Evolutionary conservation across 2,888 invertebrate species (phyloP).

Genomic region (Oligia latruncula): DNA sequence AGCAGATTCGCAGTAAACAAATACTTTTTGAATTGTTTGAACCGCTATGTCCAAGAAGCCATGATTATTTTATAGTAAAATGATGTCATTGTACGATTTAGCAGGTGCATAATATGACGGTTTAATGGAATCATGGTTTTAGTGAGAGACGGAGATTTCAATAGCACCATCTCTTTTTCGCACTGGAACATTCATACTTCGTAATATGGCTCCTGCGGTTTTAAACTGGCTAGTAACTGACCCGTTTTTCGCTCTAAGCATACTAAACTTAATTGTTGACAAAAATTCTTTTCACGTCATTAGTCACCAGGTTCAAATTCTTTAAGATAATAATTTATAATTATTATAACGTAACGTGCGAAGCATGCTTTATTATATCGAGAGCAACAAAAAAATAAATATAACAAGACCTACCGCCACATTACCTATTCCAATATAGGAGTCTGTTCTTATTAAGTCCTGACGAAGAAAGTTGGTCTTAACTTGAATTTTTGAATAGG

Average conservation of each 20-base stretch:
- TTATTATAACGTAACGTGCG: background rate
- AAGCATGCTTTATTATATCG: background rate
- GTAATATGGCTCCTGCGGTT: no score
- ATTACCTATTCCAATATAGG: constrained; percentile 10
- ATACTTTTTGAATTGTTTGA: background rate
- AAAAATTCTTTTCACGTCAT: background rate
- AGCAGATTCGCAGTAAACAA: background rate
- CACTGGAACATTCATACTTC: no score
- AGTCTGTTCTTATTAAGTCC: constrained; percentile 11
- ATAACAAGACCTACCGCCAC: constrained; percentile 32
- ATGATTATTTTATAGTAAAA: background rate
- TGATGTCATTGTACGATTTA: background rate
- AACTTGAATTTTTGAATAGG: background rate
- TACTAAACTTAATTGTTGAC: background rate
- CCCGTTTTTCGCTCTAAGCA: background rate
- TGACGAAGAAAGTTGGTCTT: background rate
- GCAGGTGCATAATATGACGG: no score
- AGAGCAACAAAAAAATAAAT: background rate
- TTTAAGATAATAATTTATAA: background rate
- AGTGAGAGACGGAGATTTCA: no score
- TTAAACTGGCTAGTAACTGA: background rate
- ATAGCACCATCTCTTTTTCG: no score
- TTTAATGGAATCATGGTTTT: no score
- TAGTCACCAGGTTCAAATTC: background rate
- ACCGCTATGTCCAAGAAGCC: background rate